Evolutionary conservation across 2,113 vertebrate species (phyloP).

Genomic region (Ceyx cyanopectus): DNA sequence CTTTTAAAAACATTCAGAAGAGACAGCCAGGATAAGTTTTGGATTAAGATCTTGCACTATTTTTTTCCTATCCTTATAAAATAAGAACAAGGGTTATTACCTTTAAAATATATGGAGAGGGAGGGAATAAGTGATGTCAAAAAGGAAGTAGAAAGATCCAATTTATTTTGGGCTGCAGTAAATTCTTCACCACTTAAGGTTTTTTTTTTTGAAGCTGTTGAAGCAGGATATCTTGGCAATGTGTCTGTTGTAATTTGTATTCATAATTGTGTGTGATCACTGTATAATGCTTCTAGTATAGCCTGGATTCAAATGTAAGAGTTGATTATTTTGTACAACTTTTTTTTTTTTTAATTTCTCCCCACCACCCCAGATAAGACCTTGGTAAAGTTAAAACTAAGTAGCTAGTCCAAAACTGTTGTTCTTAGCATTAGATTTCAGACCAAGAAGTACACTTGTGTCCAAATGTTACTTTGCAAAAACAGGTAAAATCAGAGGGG

Average conservation of each 20-base stretch:
- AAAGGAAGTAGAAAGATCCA: not conserved
- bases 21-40: not conserved
- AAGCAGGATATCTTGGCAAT: not conserved
- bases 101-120: not conserved
- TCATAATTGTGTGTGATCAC: not conserved
- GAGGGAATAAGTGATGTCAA: not conserved
- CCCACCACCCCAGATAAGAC: not conserved
- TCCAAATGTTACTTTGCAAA: not conserved
- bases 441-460: not conserved
- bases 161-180: slow-evolving; percentile 12
- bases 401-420: not conserved
- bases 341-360: too few species aligned
- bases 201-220: slow-evolving; percentile 14
- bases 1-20: not conserved
- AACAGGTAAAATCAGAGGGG: not conserved
- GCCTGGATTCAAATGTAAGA: not conserved
- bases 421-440: not conserved
- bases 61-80: not conserved
- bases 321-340: not conserved
- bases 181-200: not conserved
- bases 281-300: slow-evolving; percentile 25
- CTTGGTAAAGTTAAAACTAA: not conserved
- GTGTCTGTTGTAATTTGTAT: slow-evolving; percentile 14
- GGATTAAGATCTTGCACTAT: not conserved
- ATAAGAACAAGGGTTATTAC: not conserved